These are phyloP conservation scores for Whitmania pigra DNA, from an alignment of 1,140 invertebrate genomes.

Conservation along the genomic window DNA sequence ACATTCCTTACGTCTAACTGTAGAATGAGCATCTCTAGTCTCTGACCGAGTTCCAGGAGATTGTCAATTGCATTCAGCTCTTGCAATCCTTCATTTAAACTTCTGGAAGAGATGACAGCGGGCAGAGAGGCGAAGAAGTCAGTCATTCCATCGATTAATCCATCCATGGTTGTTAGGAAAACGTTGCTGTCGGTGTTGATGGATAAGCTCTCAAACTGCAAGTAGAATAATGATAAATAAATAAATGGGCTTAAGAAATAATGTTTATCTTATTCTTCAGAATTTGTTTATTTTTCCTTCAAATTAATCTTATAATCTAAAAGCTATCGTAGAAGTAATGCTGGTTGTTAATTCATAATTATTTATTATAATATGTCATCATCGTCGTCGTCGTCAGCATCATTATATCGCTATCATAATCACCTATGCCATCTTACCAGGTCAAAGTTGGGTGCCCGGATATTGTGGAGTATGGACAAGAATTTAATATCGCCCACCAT, in stretches of 20 bases:
- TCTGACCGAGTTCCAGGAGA: conserved; percentile 1
- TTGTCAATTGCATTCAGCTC: background rate
- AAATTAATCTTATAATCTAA: too few species aligned
- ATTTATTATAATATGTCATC: background rate
- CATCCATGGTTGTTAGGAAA: background rate
- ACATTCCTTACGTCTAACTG: background rate
- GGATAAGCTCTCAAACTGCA: background rate
- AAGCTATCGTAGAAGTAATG: too few species aligned
- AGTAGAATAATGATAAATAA: too few species aligned
- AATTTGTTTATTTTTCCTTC: too few species aligned
- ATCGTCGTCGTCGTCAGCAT: background rate
- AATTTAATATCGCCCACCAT: too few species aligned
- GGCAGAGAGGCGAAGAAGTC: background rate
- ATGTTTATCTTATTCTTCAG: too few species aligned
- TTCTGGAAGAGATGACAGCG: background rate
- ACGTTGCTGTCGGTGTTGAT: background rate
- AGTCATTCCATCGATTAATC: background rate
- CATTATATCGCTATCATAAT: too few species aligned
- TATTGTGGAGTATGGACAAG: too few species aligned
- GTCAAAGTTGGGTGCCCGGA: background rate
- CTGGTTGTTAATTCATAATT: too few species aligned
- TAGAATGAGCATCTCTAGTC: background rate
- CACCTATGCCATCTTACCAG: background rate
- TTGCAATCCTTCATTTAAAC: background rate
- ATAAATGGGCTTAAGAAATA: too few species aligned